phyloP scores from a whole-genome alignment of 2,888 invertebrate genomes.

The Tricholauxania praeusta region DNA sequence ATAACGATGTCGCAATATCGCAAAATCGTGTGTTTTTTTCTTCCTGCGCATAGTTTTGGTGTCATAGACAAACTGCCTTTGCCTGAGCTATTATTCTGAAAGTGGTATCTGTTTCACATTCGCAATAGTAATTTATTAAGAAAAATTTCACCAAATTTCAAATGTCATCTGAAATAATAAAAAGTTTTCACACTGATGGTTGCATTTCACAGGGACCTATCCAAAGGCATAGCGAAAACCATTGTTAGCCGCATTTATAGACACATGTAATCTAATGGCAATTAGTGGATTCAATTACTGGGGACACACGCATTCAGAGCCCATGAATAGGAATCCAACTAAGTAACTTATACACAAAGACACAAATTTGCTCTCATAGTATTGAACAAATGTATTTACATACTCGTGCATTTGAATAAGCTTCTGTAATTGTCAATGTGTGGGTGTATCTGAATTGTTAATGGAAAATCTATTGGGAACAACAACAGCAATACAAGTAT shows the following conservation, averaged over 20 bases:
- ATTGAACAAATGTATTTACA: background rate
- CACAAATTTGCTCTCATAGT: background rate
- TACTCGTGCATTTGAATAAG: constrained; percentile 10
- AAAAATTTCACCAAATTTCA: too few relatives aligned
- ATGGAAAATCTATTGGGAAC: constrained; percentile 57
- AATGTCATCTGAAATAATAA: too few relatives aligned
- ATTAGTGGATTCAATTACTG: constrained; percentile 64
- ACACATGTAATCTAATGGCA: constrained; percentile 59
- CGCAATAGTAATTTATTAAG: too few relatives aligned
- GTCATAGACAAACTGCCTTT: too few relatives aligned
- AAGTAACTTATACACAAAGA: background rate
- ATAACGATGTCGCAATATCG: too few relatives aligned
- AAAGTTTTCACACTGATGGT: background rate
- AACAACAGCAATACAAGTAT: constrained; percentile 42
- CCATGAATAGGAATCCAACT: constrained; percentile 59
- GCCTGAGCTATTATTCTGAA: too few relatives aligned
- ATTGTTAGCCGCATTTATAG: constrained; percentile 25
- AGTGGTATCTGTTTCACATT: too few relatives aligned
- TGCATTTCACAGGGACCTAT: too few relatives aligned
- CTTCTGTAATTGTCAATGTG: background rate
- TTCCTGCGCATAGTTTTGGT: too few relatives aligned
- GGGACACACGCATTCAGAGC: constrained; percentile 56
- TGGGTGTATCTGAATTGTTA: constrained; percentile 56
- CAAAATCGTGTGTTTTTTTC: too few relatives aligned
- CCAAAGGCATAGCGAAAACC: background rate